Base-by-base conservation (phyloP, 2,888 invertebrate genomes). In the Coelopa pilipes region DNA sequence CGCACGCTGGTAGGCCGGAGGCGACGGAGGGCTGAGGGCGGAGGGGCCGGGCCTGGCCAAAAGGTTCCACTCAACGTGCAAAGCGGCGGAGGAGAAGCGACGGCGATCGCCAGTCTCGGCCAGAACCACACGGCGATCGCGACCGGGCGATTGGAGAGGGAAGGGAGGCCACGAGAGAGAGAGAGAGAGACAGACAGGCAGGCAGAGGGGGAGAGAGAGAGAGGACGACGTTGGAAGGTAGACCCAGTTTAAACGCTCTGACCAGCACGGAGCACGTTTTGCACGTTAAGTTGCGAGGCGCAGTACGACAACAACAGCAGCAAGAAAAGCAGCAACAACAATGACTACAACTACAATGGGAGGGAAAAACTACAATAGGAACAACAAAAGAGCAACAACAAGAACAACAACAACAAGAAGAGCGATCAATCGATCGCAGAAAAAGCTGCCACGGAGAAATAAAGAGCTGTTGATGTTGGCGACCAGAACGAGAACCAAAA, bases 221-320 rank as follows among this genome's bases (percentile, higher is more conserved):
- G 49, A 10, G 50, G 50, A 19, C 7, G 34, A 34, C n/a, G 47
- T 45, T 46, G 65, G 45, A 46, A 45, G 45, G 19, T 66, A 34
- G 66, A 50, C 50, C 66, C 66, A 66, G 66, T 66, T 50, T 66
- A 66, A 66, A 66, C 50, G 66, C 50, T 66, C 66, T 66, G 66
- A 50, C 50, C 66, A 66, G 24, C 65, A 65, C 50, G 50, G 15
- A 50, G 66, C 66, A 66, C 66, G 66, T 66, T 66, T 50, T 49
- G 66, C 66, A 24, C 50, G 24, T 66, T 66, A 66, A 49, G 50
- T 7, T 53, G n/a, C 53, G 53, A 53, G 53, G 13, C 53, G 53
- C 53, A 34, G 34, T 34, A 34, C 34, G 7, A 24, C 13, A 65
- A 19, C 19, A 66, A 50, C 3, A 49, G 49, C 66, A 66, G 12